Percentiles rank a stretch among this genome's conserved stretches.
Conservation (phyloP, 2,888 invertebrate genomes). For the Cartodere bifasciata region DNA sequence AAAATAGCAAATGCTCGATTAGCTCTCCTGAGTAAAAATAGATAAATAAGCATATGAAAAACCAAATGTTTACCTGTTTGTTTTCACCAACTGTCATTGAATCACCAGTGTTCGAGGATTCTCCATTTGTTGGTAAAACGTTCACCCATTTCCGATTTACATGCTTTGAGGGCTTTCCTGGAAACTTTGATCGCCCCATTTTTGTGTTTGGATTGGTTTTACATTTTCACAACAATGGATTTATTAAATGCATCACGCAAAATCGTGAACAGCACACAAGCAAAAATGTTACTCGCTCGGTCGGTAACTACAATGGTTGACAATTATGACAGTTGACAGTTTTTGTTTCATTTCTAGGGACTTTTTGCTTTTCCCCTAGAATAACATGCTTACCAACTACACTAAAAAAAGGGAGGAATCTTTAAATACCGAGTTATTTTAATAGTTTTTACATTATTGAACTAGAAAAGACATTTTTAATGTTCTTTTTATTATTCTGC, state of each 20-base stretch:
- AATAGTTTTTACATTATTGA: no score
- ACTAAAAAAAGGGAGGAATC: no score
- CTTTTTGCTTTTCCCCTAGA: no score
- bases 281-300: no score
- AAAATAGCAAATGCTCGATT: slow-evolving; percentile 10
- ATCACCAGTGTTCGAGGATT: slow-evolving; percentile 26
- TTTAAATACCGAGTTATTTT: no score
- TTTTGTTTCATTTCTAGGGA: no score
- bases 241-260: slow-evolving; percentile 26
- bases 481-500: no score
- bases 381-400: no score
- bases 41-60: slow-evolving; percentile 11
- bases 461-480: no score
- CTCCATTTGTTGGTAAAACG: slow-evolving; percentile 47
- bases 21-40: slow-evolving; percentile 9
- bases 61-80: slow-evolving; percentile 32
- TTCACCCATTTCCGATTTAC: slow-evolving; percentile 75
- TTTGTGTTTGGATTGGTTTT: slow-evolving; percentile 22
- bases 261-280: slow-evolving; percentile 14
- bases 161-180: slow-evolving; percentile 78
- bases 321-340: no score
- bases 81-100: slow-evolving; percentile 27
- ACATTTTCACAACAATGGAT: slow-evolving; percentile 25
- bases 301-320: no score
- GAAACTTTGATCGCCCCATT: slow-evolving; percentile 75